phyloP scores from a whole-genome alignment of 2,888 invertebrate genomes.

The Abrostola triplasia region DNA sequence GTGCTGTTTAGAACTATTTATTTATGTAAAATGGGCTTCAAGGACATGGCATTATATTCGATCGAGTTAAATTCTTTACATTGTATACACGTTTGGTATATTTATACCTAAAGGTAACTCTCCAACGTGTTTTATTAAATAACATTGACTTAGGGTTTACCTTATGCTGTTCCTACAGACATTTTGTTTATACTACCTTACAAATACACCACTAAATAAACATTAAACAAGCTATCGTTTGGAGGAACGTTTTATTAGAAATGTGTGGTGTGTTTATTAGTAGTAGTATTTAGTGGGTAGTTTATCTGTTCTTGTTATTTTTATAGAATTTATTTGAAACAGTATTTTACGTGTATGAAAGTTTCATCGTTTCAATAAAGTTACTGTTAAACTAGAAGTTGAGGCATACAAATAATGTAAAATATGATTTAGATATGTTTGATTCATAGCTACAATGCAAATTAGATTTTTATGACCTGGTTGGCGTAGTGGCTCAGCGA shows the following conservation, averaged over 20 bases:
- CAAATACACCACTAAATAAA: constrained; percentile 64
- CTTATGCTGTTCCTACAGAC: constrained; percentile 58
- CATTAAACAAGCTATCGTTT: constrained; percentile 58
- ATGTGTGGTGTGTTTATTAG: too few relatives aligned
- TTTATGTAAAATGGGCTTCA: constrained; percentile 22
- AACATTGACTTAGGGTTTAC: constrained; percentile 63
- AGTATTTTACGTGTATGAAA: not conserved
- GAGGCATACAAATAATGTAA: too few relatives aligned
- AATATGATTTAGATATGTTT: too few relatives aligned
- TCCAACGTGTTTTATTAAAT: constrained; percentile 61
- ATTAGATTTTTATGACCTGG: too few relatives aligned
- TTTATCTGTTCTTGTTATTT: constrained; percentile 39
- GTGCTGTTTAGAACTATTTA: constrained; percentile 17
- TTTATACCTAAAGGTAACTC: constrained; percentile 46
- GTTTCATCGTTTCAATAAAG: too few relatives aligned
- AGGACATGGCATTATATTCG: constrained; percentile 12
- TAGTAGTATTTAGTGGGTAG: too few relatives aligned
- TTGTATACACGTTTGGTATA: constrained; percentile 16
- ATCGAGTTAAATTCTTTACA: constrained; percentile 3
- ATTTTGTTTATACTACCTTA: constrained; percentile 66
- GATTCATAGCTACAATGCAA: too few relatives aligned
- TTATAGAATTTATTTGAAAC: constrained; percentile 33
- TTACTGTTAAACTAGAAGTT: too few relatives aligned
- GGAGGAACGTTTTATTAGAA: constrained; percentile 33
- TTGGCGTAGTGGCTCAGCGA: too few relatives aligned